Percentiles rank a stretch among this genome's conserved stretches.
Conservation (phyloP, 2,888 invertebrate species). For the Drosophila parthenogenetica region DNA sequence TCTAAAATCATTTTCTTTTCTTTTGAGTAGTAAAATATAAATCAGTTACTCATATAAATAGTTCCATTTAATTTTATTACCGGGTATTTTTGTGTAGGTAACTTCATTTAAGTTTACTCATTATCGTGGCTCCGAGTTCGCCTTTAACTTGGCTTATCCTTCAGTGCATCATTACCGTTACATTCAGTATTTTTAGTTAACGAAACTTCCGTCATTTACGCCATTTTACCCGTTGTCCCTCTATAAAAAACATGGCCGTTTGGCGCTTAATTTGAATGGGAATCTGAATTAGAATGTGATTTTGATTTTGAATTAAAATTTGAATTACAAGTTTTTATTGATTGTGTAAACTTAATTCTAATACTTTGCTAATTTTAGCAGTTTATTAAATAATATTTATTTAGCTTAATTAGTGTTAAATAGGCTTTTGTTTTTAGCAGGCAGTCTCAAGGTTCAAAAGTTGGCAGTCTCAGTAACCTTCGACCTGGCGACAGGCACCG, state of each 20-base stretch:
- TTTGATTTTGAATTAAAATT: slow-evolving; percentile 25
- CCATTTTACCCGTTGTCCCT: neutral
- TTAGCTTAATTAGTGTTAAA: slow-evolving; percentile 31
- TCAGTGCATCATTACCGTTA: slow-evolving; percentile 60
- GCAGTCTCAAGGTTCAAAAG: slow-evolving; percentile 54
- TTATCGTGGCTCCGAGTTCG: slow-evolving; percentile 32
- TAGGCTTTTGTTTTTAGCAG: slow-evolving; percentile 43
- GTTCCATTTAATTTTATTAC: too few species aligned
- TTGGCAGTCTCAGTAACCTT: slow-evolving; percentile 79
- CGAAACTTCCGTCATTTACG: slow-evolving; percentile 20
- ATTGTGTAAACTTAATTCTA: slow-evolving; percentile 37
- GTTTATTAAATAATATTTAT: neutral
- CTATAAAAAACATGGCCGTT: slow-evolving; percentile 14
- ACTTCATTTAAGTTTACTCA: too few species aligned
- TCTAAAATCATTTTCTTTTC: too few species aligned
- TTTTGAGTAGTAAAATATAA: too few species aligned
- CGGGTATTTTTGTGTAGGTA: too few species aligned
- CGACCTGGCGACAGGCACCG: slow-evolving; percentile 87
- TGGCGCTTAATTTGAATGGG: slow-evolving; percentile 16
- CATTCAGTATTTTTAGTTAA: neutral
- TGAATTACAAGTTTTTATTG: slow-evolving; percentile 26
- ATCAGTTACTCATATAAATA: too few species aligned
- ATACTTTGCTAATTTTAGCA: slow-evolving; percentile 26
- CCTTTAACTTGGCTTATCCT: slow-evolving; percentile 47
- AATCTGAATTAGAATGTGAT: slow-evolving; percentile 12